Base-by-base conservation (phyloP, 1,140 invertebrate genomes). In the Papilio dardanus region DNA sequence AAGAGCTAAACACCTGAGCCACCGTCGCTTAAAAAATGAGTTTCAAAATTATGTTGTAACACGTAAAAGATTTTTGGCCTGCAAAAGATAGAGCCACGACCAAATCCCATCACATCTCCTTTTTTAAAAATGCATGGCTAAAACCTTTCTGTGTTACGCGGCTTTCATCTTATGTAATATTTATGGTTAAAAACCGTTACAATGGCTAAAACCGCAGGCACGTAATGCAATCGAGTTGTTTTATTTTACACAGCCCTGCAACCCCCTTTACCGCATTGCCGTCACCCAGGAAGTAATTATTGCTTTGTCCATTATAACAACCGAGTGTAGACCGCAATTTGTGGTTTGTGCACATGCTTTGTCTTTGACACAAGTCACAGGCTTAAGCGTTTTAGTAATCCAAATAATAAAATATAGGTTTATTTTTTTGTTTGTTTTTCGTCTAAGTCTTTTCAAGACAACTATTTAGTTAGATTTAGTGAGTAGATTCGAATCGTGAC, bases 201-300 rank as follows among this genome's bases (percentile, higher is more conserved):
- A 71, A n/a, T 30, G 71, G 7, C 10, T 21, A 46, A 42, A 73
- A 73, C 69, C 69, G 16, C 69, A 73, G 33, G 14, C 21, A 16
- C 69, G 46, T 68, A 28, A 62, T 35, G 42, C 74, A 58, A 35
- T 2, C 8, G 31, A 40, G 67, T 69, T 40, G 67, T 69, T 69
- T 62, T 71, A 24, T 54, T 19, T 33, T 10, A 42, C 24, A n/a
- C 28, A 50, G 14, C 42, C 31, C 42, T 71, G 5, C 71, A 73
- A 73, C 71, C 71, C 71, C 33, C 67, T 73, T 35, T 35, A 33
- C 71, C 40, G 68, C 42, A 28, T 24, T 79, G 82, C 79, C 81
- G 81, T 85, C 81, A 81, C 74, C 78, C 83, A 80, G 86, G 86
- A 88, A 87, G 85, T 86, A 87, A 88, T 88, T 88, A 88, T 82